Base-by-base conservation (phyloP, 2,888 invertebrate species). In the Mythimna lalbum region DNA sequence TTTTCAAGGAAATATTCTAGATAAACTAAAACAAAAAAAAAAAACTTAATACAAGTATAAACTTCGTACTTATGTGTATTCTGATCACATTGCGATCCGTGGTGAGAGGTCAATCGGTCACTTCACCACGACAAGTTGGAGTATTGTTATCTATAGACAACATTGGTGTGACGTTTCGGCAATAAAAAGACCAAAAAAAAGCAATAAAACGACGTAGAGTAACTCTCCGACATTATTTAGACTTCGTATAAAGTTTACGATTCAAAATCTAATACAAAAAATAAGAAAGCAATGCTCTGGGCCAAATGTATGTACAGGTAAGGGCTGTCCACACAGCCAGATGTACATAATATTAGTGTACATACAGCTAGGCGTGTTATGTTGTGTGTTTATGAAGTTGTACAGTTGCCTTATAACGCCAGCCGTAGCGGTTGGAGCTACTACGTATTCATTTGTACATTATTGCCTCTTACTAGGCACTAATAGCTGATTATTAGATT, bases 401-500 rank as follows among this genome's bases (percentile, higher is more conserved):
- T 52, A 49, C 49, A 43, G 56, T 50, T 57, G 56, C 43, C 56
- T 63, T 43, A 33, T 1, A 43, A 63, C 56, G 57, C 60, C 47
- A 50, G 23, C 50, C 10, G 6, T 33, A 70, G 43, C 23, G 17
- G n/a, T 53, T 19, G n/a, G 36, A n/a, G 33, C 36, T n/a, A 50
- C 36, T 23, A 33, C 23, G 23, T 66, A 61, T 55, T 69, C 63
- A 71, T 72, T 72, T 72, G 33, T 52, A 57, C 14, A 43, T 21
- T 57, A 36, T n/a, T 21, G n/a, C 12, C 12, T 23, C 1, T 31
- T 5, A 52, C 31, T 9, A 17, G 43, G 43, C 39, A 19, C 43
- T 43, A 6, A 17, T 43, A 52, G n/a, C 7, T 23, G 33, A 52
- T 59, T 14, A 23, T n/a, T 33, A 60, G 14, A 70, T 56, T 39